A percentile compares a stretch with the other conserved stretches of the same genome.
phyloP scores from a whole-genome alignment of 2,888 invertebrate genomes.

The Catocala sponsa region DNA sequence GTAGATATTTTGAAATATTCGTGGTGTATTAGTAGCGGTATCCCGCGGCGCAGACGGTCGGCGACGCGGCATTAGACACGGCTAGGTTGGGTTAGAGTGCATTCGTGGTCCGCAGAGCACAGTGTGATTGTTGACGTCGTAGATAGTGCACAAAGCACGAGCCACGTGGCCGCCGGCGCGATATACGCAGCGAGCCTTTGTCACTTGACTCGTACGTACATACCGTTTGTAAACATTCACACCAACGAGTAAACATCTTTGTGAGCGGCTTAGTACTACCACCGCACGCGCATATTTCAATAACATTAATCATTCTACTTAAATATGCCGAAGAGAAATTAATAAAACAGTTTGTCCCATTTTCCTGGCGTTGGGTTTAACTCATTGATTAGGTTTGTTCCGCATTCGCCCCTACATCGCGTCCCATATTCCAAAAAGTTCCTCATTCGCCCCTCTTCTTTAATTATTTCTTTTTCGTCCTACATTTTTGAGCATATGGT shows the following conservation, averaged over 20 bases:
- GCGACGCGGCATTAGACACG: conserved; percentile 8
- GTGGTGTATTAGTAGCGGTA: conserved; percentile 23
- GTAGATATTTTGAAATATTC: not conserved
- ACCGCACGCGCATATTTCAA: conserved; percentile 60
- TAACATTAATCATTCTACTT: conserved; percentile 60
- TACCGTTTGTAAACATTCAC: conserved; percentile 70
- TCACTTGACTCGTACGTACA: conserved; percentile 43
- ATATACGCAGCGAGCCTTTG: conserved; percentile 35
- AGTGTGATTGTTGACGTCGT: conserved; percentile 16
- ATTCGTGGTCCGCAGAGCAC: not conserved
- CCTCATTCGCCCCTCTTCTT: no score
- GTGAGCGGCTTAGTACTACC: conserved; percentile 52
- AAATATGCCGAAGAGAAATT: conserved; percentile 63
- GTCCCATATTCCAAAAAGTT: no score
- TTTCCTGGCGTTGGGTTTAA: conserved; percentile 61
- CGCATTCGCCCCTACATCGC: no score
- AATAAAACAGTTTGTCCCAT: conserved; percentile 70
- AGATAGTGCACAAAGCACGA: conserved; percentile 33
- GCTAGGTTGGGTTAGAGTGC: conserved; percentile 13
- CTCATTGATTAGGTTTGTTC: no score
- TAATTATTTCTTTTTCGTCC: no score
- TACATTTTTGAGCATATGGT: no score
- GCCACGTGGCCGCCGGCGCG: conserved; percentile 42
- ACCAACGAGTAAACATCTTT: conserved; percentile 68
- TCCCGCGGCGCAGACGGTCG: conserved; percentile 46